Percentiles rank a stretch among this genome's conserved stretches.
Evolutionary conservation across 2,113 vertebrate species (phyloP).

Genomic region (Heteronetta atricapilla): DNA sequence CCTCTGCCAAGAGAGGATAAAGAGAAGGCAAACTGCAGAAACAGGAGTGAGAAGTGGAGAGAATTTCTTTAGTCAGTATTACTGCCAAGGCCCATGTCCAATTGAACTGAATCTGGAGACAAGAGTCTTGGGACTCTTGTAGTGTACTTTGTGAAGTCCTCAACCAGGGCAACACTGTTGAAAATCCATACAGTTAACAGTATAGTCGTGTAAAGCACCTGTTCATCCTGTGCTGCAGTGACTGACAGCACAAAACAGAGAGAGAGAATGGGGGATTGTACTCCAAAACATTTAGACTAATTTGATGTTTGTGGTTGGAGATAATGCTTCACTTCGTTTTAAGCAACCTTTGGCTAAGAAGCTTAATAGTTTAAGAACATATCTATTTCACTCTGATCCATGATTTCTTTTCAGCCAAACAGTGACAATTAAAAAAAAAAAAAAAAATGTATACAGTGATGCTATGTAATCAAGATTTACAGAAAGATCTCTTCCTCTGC

Average conservation of each 20-base stretch:
- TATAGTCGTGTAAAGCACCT: background rate
- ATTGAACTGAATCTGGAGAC: background rate
- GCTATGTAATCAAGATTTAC: background rate
- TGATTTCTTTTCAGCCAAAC: background rate
- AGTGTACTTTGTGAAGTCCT: background rate
- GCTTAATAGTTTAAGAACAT: background rate
- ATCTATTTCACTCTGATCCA: background rate
- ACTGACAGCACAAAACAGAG: background rate
- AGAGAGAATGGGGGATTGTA: background rate
- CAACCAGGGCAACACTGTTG: background rate
- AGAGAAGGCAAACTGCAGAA: background rate
- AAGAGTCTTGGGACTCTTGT: background rate
- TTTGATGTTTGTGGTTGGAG: background rate
- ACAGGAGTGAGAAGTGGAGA: background rate
- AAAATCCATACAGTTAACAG: background rate
- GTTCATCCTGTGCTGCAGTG: background rate
- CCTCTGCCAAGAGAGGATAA: background rate
- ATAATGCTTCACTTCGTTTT: background rate
- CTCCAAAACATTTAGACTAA: background rate
- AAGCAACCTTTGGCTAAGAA: background rate
- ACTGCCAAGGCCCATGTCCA: fast-evolving
- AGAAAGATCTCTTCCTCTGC: background rate
- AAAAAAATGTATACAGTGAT: background rate
- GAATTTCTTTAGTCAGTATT: background rate
- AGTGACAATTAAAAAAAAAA: background rate